Conservation (phyloP, 2,797 vertebrate genomes). For the Gymnoscopelus microlampas region DNA sequence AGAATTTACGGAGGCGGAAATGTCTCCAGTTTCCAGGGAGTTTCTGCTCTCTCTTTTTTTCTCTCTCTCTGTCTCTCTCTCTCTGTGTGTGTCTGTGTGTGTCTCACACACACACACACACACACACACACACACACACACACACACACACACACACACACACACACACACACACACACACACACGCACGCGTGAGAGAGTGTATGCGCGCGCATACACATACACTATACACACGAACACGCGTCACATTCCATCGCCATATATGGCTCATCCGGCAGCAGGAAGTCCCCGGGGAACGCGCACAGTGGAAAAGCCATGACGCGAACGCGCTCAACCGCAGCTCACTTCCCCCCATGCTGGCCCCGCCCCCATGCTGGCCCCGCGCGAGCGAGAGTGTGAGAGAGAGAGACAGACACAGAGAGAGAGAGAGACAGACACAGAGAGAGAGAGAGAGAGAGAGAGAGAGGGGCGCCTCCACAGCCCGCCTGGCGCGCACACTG, state of each 20-base stretch:
- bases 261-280: conserved; percentile 79
- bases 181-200: not conserved
- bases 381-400: too few relatives aligned
- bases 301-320: conserved; percentile 79
- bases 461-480: too few relatives aligned
- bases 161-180: not conserved
- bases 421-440: too few relatives aligned
- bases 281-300: conserved; percentile 54
- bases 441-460: too few relatives aligned
- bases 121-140: conserved; percentile 17
- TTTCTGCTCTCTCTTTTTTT: conserved; percentile 26
- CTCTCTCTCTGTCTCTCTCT: conserved; percentile 12
- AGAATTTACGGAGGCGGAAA: conserved; percentile 53
- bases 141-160: not conserved
- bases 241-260: conserved; percentile 65
- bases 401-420: too few relatives aligned
- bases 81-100: not conserved
- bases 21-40: conserved; percentile 39
- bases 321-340: conserved; percentile 54
- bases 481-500: not conserved
- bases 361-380: not conserved
- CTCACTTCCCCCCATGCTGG: conserved; percentile 18
- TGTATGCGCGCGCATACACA: conserved; percentile 12
- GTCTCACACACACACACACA: not conserved
- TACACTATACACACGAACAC: not conserved